phyloP scores from a whole-genome alignment of 2,888 invertebrate genomes.

The Glaucopsyche alexis region DNA sequence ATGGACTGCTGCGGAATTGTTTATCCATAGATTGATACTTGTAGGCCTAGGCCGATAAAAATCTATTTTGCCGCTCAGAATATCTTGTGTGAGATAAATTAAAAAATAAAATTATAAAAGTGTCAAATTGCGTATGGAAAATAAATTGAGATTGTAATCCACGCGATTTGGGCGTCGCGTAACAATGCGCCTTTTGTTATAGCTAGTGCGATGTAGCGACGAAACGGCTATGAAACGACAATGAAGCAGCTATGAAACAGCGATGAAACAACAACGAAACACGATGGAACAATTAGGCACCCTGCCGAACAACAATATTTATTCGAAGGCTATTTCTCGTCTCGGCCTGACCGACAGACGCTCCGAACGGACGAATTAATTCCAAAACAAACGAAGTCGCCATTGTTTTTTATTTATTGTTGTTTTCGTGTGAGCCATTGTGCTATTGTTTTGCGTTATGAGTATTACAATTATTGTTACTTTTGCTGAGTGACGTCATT shows the following conservation, averaged over 20 bases:
- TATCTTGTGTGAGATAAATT: background rate
- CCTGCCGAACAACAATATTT: conserved; percentile 21
- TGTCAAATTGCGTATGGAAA: background rate
- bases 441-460: background rate
- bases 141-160: conserved; percentile 14
- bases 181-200: conserved; percentile 6
- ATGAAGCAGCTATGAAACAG: conserved; percentile 6
- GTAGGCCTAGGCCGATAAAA: too few relatives aligned
- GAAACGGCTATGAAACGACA: background rate
- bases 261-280: conserved; percentile 1
- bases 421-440: background rate
- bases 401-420: conserved; percentile 4
- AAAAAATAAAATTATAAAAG: background rate
- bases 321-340: background rate
- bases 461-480: background rate
- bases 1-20: too few relatives aligned
- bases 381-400: background rate
- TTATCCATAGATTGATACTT: too few relatives aligned
- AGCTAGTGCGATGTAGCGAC: background rate
- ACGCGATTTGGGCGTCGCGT: background rate
- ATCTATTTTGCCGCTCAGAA: too few relatives aligned
- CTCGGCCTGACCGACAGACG: background rate
- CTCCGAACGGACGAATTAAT: conserved; percentile 6
- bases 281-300: conserved; percentile 16
- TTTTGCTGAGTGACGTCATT: background rate